Evolutionary conservation across 2,113 vertebrate genomes (phyloP).

Genomic region (Myotis lucifugus): DNA sequence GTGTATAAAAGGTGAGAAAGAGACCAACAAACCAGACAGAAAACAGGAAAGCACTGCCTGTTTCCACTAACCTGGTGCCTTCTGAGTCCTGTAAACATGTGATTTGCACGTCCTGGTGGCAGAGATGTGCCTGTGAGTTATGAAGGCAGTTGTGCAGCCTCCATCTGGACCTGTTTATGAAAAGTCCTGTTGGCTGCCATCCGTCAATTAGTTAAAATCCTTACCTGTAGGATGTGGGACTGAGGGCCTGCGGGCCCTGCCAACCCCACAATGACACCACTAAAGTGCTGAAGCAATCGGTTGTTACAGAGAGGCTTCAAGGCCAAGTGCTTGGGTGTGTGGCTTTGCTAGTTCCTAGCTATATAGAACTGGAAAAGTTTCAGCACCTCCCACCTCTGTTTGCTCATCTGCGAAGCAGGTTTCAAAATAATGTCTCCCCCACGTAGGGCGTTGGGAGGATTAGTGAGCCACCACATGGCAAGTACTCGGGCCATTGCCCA

Average conservation of each 20-base stretch:
- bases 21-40: neutral
- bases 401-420: neutral
- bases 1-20: neutral
- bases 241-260: neutral
- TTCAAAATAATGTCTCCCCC: neutral
- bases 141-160: neutral
- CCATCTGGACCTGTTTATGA: slow-evolving; percentile 54
- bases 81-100: neutral
- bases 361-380: neutral
- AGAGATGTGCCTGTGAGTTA: neutral
- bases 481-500: neutral
- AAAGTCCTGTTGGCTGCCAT: neutral
- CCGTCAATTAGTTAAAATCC: neutral
- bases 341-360: neutral
- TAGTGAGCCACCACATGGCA: neutral
- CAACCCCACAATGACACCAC: neutral
- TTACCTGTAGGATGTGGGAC: neutral
- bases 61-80: neutral
- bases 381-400: neutral
- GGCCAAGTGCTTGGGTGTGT: neutral
- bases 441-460: rapidly evolving
- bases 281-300: neutral
- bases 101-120: neutral
- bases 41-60: slow-evolving; percentile 27
- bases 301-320: neutral